Conservation (phyloP, 2,888 invertebrate species). For the Erynnis tages region DNA sequence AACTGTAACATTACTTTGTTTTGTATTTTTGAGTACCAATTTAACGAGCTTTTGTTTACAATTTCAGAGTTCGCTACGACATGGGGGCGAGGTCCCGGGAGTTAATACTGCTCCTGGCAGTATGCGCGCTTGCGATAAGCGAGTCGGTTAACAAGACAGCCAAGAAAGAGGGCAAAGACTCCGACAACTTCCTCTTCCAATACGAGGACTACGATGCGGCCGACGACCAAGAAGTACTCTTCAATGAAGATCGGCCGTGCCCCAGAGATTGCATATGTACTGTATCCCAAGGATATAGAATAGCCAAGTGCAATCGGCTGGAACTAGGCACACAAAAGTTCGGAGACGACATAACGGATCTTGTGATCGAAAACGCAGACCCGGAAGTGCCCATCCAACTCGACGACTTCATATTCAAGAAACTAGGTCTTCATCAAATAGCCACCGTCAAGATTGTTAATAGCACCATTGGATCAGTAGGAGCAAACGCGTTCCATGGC, state of each 20-base stretch:
- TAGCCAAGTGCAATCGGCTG: constrained; percentile 85
- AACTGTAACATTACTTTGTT: constrained; percentile 21
- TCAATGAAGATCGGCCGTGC: constrained; percentile 78
- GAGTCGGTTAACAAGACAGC: constrained; percentile 61
- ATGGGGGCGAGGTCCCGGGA: constrained; percentile 74
- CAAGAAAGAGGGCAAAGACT: constrained; percentile 50
- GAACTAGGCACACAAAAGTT: constrained; percentile 85
- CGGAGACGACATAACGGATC: constrained; percentile 84
- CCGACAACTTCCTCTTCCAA: constrained; percentile 58
- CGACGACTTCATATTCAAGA: constrained; percentile 82
- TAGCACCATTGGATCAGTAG: constrained; percentile 84
- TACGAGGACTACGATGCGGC: constrained; percentile 70
- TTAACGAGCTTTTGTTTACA: constrained; percentile 39
- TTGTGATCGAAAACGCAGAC: constrained; percentile 84
- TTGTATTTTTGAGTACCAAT: constrained; percentile 5
- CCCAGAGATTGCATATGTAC: constrained; percentile 84
- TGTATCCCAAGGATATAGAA: constrained; percentile 81
- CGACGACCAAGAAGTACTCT: constrained; percentile 74
- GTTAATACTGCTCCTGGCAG: constrained; percentile 74
- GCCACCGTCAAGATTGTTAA: constrained; percentile 86
- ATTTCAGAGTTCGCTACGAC: constrained; percentile 76
- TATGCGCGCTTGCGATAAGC: constrained; percentile 65
- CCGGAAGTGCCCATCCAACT: constrained; percentile 81
- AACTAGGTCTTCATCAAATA: constrained; percentile 83
- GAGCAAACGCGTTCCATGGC: constrained; percentile 86